Evolutionary conservation across 2,113 vertebrate genomes (phyloP), one percentile per base, ranked within the genome.

Genomic region (Poeciliopsis turrubarensis): DNA sequence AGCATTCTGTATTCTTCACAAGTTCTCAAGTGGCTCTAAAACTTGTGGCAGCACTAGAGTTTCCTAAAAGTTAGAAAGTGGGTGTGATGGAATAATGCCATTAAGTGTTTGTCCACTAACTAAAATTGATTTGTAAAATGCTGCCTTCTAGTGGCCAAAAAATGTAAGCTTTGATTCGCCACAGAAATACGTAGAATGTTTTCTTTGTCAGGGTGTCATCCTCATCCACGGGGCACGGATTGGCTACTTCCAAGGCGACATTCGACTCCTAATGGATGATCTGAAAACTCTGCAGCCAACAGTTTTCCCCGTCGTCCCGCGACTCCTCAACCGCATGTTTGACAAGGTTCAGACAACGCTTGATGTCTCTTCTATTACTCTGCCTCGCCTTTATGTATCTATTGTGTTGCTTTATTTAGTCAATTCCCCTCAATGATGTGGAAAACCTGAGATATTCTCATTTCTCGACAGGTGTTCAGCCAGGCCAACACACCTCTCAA

Each of bases 241-340:
- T 72, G 98, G 98, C 76, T 99, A 96, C 91, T 99, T 99, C 90
- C 97, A 99, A 93, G 97, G 98, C 39, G 97, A 99, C 82, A 99
- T 99, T 83, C 95, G 97, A 62, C 94, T 96, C n/a, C 92, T 99
- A 75, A 99, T 99, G 97, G 97, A 99, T 71, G 98, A 99, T 83
- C 92, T 99, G 79, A 97, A 98, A 93, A 91, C 87, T 0, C 94
- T 99, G 70, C 95, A 95, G 63, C 98, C 98, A 34, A 99, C 98
- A 0, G 17, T 99, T 47, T 99, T 99, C 68, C 98, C 98, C 2
- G 97, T 98, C 32, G 97, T 99, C 39, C 98, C 98, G 0, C 95
- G 98, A 32, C 92, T 99, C 47, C 92, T 99, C 80, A 99, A 99
- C 92, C 96, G 98, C 76, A 99, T 99, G 97, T 99, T 98, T 84